Percentiles rank a stretch among this genome's conserved stretches.
Conservation (phyloP, 2,797 vertebrate species). For the Leucoraja ocellata region DNA sequence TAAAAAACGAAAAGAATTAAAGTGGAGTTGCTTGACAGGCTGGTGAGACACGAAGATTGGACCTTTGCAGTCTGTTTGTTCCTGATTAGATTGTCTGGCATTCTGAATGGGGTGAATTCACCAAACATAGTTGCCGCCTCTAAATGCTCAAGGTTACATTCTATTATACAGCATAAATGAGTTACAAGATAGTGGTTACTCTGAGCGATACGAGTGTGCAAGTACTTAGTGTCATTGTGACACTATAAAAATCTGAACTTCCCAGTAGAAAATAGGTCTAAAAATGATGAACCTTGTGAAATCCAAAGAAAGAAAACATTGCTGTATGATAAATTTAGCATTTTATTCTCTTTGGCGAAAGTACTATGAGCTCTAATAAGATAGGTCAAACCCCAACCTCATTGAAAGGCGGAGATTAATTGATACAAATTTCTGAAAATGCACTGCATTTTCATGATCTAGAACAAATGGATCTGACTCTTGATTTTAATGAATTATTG, state of each 20-base stretch:
- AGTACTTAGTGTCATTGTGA: neutral
- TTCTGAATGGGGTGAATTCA: neutral
- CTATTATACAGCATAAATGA: slow-evolving; percentile 7
- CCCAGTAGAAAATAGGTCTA: neutral
- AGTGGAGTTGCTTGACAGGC: neutral
- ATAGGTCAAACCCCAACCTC: neutral
- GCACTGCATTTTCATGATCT: neutral
- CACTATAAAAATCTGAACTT: neutral
- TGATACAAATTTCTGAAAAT: neutral
- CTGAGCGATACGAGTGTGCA: too few species aligned
- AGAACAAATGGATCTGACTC: neutral
- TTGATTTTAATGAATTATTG: neutral
- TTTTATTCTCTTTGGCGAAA: neutral
- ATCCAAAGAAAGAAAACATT: neutral
- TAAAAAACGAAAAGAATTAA: neutral
- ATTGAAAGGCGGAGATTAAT: neutral
- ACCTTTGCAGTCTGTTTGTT: neutral
- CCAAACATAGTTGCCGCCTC: neutral
- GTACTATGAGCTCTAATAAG: neutral
- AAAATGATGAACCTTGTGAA: neutral
- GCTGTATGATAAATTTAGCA: neutral
- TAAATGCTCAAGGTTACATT: neutral
- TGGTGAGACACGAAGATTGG: neutral
- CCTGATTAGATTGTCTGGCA: neutral
- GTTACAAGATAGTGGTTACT: neutral